Evolutionary conservation across 2,797 vertebrate genomes (phyloP).

Genomic region (Sciaenops ocellatus): DNA sequence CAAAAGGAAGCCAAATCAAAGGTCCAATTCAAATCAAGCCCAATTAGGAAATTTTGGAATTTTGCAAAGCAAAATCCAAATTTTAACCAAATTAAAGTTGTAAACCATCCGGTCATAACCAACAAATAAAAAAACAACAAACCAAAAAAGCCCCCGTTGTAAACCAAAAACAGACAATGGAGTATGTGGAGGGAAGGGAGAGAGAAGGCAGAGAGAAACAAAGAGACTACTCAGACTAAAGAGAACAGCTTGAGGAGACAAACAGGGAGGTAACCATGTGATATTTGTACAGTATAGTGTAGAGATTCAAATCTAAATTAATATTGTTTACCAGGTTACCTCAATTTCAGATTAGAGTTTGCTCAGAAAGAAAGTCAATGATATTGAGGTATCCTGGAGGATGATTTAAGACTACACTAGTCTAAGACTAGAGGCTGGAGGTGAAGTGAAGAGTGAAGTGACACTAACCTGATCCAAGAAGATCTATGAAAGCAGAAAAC

Average conservation of each 20-base stretch:
- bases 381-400: conserved; percentile 28
- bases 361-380: conserved; percentile 1
- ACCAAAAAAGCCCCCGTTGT: conserved; percentile 75
- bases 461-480: conserved; percentile 86
- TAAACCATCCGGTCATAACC: conserved; percentile 45
- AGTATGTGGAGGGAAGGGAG: conserved; percentile 77
- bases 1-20: conserved; percentile 52
- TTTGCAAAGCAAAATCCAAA: conserved; percentile 54
- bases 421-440: conserved; percentile 36
- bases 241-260: conserved; percentile 77
- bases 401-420: conserved; percentile 19
- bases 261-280: conserved; percentile 68
- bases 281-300: conserved; percentile 42
- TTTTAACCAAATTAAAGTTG: conserved; percentile 60
- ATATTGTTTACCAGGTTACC: conserved; percentile 23
- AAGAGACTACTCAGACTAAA: conserved; percentile 81
- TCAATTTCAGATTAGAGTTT: conserved; percentile 33
- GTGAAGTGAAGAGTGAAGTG: conserved; percentile 5
- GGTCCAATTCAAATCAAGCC: conserved; percentile 61
- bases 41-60: conserved; percentile 37
- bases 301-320: neutral
- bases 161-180: conserved; percentile 78
- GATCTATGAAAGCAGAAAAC: conserved; percentile 73
- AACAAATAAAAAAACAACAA: conserved; percentile 59
- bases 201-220: conserved; percentile 80